Percentiles rank a stretch among this genome's conserved stretches.
phyloP scores from a whole-genome alignment of 2,888 invertebrate genomes.

The Pheosia tremula region DNA sequence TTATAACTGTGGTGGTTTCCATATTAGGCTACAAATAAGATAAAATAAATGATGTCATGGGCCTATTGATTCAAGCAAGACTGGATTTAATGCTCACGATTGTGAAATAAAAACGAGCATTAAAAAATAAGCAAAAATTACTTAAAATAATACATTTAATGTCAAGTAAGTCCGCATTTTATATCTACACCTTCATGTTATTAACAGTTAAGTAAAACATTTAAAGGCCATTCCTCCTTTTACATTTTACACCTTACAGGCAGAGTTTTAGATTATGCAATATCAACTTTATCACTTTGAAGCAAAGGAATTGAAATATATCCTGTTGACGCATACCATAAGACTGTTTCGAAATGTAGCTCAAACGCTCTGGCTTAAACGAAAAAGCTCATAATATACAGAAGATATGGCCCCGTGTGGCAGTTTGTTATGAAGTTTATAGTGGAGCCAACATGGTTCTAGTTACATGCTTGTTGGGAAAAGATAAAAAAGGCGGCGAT shows the following conservation, averaged over 20 bases:
- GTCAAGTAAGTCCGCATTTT: conserved; percentile 63
- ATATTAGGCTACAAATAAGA: conserved; percentile 3
- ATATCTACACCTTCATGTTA: conserved; percentile 69
- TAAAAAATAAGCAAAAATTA: conserved; percentile 39
- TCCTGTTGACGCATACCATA: conserved; percentile 31
- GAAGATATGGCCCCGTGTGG: conserved; percentile 80
- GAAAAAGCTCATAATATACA: conserved; percentile 83
- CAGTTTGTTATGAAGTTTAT: conserved; percentile 84
- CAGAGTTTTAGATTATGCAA: conserved; percentile 24
- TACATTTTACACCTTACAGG: conserved; percentile 46
- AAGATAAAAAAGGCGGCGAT: conserved; percentile 60
- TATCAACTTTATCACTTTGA: conserved; percentile 40
- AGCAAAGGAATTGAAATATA: conserved; percentile 29
- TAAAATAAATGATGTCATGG: background rate
- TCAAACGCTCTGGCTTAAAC: conserved; percentile 64
- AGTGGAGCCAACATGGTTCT: conserved; percentile 72
- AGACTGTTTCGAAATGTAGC: conserved; percentile 36
- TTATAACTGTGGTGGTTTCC: conserved; percentile 1
- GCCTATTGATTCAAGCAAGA: background rate
- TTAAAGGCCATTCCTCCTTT: conserved; percentile 63
- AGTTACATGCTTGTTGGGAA: conserved; percentile 70
- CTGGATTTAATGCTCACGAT: conserved; percentile 1
- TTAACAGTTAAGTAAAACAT: conserved; percentile 77
- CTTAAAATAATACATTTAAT: conserved; percentile 61
- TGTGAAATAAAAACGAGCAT: conserved; percentile 23